phyloP scores from a whole-genome alignment of 2,113 vertebrate genomes.

The Petromus typicus region DNA sequence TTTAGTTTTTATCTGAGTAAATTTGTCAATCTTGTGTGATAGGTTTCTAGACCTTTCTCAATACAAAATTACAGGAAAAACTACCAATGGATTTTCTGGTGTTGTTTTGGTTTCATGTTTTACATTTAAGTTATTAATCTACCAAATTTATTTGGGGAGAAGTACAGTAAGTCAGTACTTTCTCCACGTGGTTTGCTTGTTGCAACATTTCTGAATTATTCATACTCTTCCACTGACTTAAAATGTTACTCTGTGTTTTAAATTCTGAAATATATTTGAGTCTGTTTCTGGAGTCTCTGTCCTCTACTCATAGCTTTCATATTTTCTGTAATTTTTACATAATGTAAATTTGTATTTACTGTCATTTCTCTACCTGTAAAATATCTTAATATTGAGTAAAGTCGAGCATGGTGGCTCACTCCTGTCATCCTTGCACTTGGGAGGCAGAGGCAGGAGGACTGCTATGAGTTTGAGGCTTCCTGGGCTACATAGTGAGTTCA shows the following conservation, averaged over 20 bases:
- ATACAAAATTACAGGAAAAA: slow-evolving; percentile 4
- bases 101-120: neutral
- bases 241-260: slow-evolving; percentile 16
- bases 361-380: neutral
- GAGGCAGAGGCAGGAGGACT: no score
- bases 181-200: neutral
- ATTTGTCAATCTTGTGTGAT: neutral
- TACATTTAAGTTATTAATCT: slow-evolving; percentile 1
- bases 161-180: neutral
- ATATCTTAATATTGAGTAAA: neutral
- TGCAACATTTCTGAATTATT: slow-evolving; percentile 50
- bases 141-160: neutral
- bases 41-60: neutral
- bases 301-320: slow-evolving; percentile 6
- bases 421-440: no score
- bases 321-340: neutral
- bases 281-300: neutral
- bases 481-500: no score
- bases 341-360: neutral
- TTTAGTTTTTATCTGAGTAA: neutral
- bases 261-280: neutral
- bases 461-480: no score
- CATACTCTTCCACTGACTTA: neutral
- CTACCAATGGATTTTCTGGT: neutral
- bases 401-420: no score